Evolutionary conservation across 2,113 vertebrate species (phyloP).

Genomic region (Anhinga anhinga): DNA sequence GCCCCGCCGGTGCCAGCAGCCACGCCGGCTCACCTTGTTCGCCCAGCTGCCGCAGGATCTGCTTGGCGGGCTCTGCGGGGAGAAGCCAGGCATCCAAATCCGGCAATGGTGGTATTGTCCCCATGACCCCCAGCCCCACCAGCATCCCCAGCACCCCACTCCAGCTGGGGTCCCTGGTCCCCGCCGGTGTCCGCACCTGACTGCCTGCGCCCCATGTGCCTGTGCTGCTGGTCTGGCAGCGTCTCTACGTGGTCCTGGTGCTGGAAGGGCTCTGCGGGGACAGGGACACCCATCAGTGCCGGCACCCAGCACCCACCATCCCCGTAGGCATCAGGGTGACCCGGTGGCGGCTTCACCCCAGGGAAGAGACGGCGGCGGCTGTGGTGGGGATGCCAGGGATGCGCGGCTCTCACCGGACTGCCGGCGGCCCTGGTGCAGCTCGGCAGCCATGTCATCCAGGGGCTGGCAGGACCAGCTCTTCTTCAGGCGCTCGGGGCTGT

Average conservation of each 20-base stretch:
- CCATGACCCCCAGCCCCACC: fast-evolving
- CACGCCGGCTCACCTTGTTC: not conserved
- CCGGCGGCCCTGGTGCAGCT: conserved; percentile 76
- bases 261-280: conserved; percentile 65
- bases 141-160: not conserved
- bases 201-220: conserved; percentile 48
- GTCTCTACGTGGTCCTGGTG: not conserved
- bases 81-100: not conserved
- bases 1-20: fast-evolving
- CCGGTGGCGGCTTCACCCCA: no score
- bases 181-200: not conserved
- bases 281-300: not conserved
- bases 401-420: conserved; percentile 79
- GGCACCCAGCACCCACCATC: not conserved
- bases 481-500: conserved; percentile 88
- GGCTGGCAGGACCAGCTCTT: conserved; percentile 79
- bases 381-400: not conserved
- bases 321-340: fast-evolving
- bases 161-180: not conserved
- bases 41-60: conserved; percentile 67
- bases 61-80: conserved; percentile 82
- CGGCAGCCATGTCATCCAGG: not conserved
- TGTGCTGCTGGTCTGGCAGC: conserved; percentile 10
- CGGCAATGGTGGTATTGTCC: not conserved
- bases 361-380: not conserved